Conservation (phyloP, 2,888 invertebrate species). For the Dryomyza anilis region DNA sequence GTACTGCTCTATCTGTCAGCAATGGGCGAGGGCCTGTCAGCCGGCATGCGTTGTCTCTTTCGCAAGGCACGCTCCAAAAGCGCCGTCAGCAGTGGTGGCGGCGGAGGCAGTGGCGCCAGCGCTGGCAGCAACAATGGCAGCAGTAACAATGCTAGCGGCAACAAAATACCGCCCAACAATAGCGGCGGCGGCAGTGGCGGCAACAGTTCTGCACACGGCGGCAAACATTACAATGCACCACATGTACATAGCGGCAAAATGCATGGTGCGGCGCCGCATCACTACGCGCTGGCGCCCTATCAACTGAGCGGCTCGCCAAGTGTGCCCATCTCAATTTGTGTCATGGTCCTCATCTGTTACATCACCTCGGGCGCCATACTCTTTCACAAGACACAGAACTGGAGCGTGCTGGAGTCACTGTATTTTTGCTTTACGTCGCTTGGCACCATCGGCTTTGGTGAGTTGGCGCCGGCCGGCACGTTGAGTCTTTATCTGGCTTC, state of each 20-base stretch:
- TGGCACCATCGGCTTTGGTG: slow-evolving; percentile 85
- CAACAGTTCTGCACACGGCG: slow-evolving; percentile 33
- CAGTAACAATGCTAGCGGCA: slow-evolving; percentile 34
- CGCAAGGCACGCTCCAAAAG: slow-evolving; percentile 60
- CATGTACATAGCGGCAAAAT: slow-evolving; percentile 31
- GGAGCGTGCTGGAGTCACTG: slow-evolving; percentile 87
- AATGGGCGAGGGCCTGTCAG: slow-evolving; percentile 83
- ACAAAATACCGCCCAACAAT: slow-evolving; percentile 34
- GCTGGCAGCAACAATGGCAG: slow-evolving; percentile 20
- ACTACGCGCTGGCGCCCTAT: slow-evolving; percentile 34
- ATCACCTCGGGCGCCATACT: slow-evolving; percentile 87
- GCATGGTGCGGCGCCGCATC: slow-evolving; percentile 39
- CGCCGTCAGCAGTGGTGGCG: slow-evolving; percentile 39
- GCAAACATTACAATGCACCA: slow-evolving; percentile 37
- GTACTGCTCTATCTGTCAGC: slow-evolving; percentile 87
- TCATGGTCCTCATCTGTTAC: slow-evolving; percentile 84
- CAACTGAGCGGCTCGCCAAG: slow-evolving; percentile 55
- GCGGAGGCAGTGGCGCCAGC: slow-evolving; percentile 31
- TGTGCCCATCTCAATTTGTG: slow-evolving; percentile 86
- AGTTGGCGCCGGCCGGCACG: slow-evolving; percentile 72
- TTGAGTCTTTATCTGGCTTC: slow-evolving; percentile 79
- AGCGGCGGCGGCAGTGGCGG: slow-evolving; percentile 34
- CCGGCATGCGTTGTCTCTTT: slow-evolving; percentile 75
- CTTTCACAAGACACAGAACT: slow-evolving; percentile 88
- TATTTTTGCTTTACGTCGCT: slow-evolving; percentile 80